Evolutionary conservation across 1,140 invertebrate genomes (phyloP).

Genomic region (Ceratosolen solmsi): DNA sequence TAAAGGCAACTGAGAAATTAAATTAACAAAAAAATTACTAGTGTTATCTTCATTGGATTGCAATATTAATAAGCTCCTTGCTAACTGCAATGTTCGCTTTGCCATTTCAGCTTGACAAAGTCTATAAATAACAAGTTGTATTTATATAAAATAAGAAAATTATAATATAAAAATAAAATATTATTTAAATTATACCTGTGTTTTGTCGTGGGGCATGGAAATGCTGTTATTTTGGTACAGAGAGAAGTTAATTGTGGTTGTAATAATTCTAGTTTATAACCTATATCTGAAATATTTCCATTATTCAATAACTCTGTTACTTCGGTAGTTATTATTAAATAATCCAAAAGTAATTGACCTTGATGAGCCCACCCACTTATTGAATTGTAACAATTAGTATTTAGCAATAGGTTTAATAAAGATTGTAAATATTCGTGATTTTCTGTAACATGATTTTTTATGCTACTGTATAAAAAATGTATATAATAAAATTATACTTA

Average conservation of each 20-base stretch:
- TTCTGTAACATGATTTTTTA: slow-evolving; percentile 77
- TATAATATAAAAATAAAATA: background rate
- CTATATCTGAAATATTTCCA: slow-evolving; percentile 64
- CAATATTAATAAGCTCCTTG: slow-evolving; percentile 73
- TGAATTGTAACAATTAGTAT: slow-evolving; percentile 65
- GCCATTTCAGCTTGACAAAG: slow-evolving; percentile 81
- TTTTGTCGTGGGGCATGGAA: slow-evolving; percentile 78
- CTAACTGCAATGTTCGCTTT: slow-evolving; percentile 75
- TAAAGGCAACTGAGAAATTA: slow-evolving; percentile 76
- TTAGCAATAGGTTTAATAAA: slow-evolving; percentile 74
- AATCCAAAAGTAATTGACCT: slow-evolving; percentile 81
- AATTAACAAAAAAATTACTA: slow-evolving; percentile 72
- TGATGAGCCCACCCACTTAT: slow-evolving; percentile 77
- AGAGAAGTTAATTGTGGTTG: slow-evolving; percentile 78
- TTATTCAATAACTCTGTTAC: slow-evolving; percentile 72
- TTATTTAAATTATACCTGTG: slow-evolving; percentile 72
- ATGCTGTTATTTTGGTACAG: slow-evolving; percentile 77
- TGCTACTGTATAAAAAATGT: no score
- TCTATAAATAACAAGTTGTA: slow-evolving; percentile 52
- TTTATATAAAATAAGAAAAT: background rate
- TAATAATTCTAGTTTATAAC: slow-evolving; percentile 77
- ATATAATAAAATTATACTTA: no score
- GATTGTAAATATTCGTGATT: slow-evolving; percentile 78
- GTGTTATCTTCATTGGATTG: slow-evolving; percentile 64
- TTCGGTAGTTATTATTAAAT: slow-evolving; percentile 76